A percentile compares a stretch with the other conserved stretches of the same genome.
phyloP scores from a whole-genome alignment of 2,888 invertebrate genomes.

The Chymomyza amoena region DNA sequence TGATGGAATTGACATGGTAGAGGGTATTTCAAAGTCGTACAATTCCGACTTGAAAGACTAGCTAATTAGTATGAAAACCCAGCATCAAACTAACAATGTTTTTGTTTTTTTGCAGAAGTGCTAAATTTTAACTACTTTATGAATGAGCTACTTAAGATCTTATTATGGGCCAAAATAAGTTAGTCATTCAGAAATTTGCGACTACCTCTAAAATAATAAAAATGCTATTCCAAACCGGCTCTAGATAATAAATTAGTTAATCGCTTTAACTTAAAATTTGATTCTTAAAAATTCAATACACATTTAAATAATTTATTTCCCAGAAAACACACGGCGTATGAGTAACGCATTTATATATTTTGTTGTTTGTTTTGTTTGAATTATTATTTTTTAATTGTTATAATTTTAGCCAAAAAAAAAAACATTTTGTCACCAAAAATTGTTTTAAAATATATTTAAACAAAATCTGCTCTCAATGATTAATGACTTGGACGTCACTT shows the following conservation, averaged over 20 bases:
- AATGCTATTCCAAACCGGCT: neutral
- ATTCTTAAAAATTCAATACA: neutral
- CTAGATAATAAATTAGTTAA: neutral
- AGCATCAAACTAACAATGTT: too few species aligned
- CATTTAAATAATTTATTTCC: constrained; percentile 25
- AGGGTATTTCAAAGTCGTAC: neutral
- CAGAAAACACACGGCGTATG: constrained; percentile 14
- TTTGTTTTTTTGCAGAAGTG: too few species aligned
- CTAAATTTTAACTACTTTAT: too few species aligned
- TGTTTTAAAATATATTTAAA: constrained; percentile 10
- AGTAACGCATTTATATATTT: constrained; percentile 13
- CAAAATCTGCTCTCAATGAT: constrained; percentile 6
- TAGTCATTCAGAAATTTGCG: neutral
- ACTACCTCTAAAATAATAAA: neutral
- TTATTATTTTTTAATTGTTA: constrained; percentile 1
- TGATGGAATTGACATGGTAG: neutral
- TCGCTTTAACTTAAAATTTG: too few species aligned
- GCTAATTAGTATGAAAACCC: too few species aligned
- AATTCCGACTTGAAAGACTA: neutral
- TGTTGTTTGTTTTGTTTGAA: neutral
- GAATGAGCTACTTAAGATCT: too few species aligned
- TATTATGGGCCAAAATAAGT: neutral
- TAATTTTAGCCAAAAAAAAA: constrained; percentile 7
- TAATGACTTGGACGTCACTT: neutral
- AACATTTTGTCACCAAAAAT: constrained; percentile 8